phyloP scores from a whole-genome alignment of 2,888 invertebrate genomes.

The Xylocampa areola region DNA sequence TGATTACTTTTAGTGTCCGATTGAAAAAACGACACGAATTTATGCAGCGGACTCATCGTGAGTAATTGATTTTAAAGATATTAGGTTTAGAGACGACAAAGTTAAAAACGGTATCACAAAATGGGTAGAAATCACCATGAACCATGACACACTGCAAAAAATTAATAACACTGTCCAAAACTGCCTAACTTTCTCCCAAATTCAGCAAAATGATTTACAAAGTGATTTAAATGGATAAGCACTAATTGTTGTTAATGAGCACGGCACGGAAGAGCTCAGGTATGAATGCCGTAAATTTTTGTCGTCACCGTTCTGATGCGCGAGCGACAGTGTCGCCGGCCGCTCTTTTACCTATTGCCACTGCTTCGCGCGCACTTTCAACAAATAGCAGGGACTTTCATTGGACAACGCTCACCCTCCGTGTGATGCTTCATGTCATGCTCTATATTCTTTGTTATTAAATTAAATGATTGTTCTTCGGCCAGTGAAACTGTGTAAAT shows the following conservation, averaged over 20 bases:
- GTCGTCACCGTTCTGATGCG: conserved; percentile 69
- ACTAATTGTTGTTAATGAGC: conserved; percentile 60
- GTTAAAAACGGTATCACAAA: conserved; percentile 22
- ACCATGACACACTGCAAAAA: conserved; percentile 42
- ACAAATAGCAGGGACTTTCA: conserved; percentile 73
- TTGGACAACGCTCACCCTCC: conserved; percentile 59
- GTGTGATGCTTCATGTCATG: conserved; percentile 53
- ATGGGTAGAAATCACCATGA: conserved; percentile 36
- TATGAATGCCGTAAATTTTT: conserved; percentile 65
- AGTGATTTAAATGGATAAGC: conserved; percentile 43
- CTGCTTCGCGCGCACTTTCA: conserved; percentile 74
- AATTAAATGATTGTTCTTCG: conserved; percentile 11
- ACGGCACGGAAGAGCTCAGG: conserved; percentile 62
- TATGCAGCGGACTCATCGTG: conserved; percentile 90
- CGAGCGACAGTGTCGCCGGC: conserved; percentile 67
- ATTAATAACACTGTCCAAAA: conserved; percentile 36
- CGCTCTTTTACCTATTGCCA: conserved; percentile 77
- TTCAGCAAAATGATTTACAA: conserved; percentile 43
- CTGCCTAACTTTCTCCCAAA: conserved; percentile 40
- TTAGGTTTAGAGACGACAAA: conserved; percentile 1
- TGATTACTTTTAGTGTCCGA: conserved; percentile 86
- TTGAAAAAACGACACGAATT: conserved; percentile 91
- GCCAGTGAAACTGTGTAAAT: background rate
- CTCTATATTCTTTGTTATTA: conserved; percentile 50
- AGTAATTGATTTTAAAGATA: conserved; percentile 19